Evolutionary conservation across 2,113 vertebrate species (phyloP), one percentile per base, ranked within the genome.

Genomic region (Holacanthus passer): DNA sequence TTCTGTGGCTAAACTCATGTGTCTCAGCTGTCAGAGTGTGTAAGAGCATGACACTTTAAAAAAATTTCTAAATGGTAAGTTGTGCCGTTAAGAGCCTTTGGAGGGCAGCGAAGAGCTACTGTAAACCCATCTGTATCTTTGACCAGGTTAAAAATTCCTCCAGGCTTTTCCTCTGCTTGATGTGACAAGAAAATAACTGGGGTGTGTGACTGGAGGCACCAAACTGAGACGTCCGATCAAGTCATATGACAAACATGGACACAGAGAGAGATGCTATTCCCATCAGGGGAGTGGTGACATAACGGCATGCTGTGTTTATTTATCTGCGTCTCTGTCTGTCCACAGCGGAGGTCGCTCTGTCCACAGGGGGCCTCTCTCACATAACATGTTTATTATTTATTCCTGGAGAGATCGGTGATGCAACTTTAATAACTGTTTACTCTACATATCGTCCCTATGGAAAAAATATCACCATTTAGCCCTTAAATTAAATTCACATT

Each of bases 251-350:
- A 29, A 27, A 45, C 12, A n/a, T n/a, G n/a, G n/a, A n/a, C 19
- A 27, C 27, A 73, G 20, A 43, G 22, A 24, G 41, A 65, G 65
- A 74, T 58, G 43, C 39, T 77, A 2, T 64, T 77, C 84, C 82
- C 82, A 73, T 56, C 69, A 31, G 85, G 87, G 63, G 67, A 60
- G 48, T 7, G 58, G 66, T 84, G 83, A 87, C 67, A 73, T 84
- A 86, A 89, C 63, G 17, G 37, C 74, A 24, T 39, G 83, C 73
- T 84, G 86, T 58, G 84, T 88, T 83, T 88, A 71, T 91, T 78
- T 86, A 27, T 70, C 53, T 64, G 14, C 53, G 32, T 81, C 39
- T 45, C 12, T 60, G 73, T 55, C 47, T 9, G 53, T 56, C 35
- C 85, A 55, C 80, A 73, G 53, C 7, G 0, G 29, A 76, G 37